Evolutionary conservation across 2,113 vertebrate genomes (phyloP), one percentile per base, ranked within the genome.

Genomic region (Actenoides lindsayi): DNA sequence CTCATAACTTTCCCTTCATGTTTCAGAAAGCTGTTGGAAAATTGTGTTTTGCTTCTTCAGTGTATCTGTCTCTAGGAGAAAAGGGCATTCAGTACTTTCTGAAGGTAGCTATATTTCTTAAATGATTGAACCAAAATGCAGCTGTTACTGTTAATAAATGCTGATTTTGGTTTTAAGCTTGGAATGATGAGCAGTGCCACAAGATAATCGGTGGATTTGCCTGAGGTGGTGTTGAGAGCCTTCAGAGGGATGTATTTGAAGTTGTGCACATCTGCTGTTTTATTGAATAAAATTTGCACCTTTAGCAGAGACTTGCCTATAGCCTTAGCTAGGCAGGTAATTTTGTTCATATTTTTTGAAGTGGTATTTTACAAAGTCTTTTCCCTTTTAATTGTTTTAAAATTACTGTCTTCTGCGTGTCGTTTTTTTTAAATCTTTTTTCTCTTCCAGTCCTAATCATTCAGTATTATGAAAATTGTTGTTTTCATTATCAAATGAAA

Each of bases 141-240:
- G 0, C 88, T 27, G 30, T 83, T 91, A 69, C 46, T 10, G 20
- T 77, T 96, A 93, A 68, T 70, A 87, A 83, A 64, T 90, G 57
- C 56, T 93, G 90, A 39, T 71, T 74, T 77, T 75, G 39, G 37
- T 96, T 90, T 87, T 89, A 79, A 81, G 39, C 30, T 90, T 83
- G 30, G 71, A 89, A 39, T 75, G 39, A 53, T 93, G 79, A 78
- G 33, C 20, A 75, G 48, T 87, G 64, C 83, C 59, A 83, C 19
- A 39, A 42, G 25, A 54, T 92, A 53, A 63, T 93, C 65, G 68
- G 28, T 96, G 24, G 64, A 75, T 95, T 96, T 94, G 64, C 86
- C 77, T 75, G 51, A 84, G 91, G 91, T 75, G 42, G 6, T 87
- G 33, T 3, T 88, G 41, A 71, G 77, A 89, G 33, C 5, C 51